Conservation (phyloP, 2,888 invertebrate genomes). For the Patella pellucida region DNA sequence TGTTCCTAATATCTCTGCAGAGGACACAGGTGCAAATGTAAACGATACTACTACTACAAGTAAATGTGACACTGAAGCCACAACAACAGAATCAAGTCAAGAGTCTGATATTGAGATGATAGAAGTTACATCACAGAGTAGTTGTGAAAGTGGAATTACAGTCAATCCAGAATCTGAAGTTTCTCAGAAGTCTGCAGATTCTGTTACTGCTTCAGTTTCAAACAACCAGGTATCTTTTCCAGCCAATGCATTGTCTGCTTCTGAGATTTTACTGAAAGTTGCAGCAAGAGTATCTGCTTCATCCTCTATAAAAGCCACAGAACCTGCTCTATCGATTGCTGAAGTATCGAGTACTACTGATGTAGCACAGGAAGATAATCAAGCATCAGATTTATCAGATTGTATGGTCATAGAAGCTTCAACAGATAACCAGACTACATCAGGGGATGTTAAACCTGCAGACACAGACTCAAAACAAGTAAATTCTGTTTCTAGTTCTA, state of each 20-base stretch:
- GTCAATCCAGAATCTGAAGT: background rate
- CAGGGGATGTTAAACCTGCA: conserved; percentile 15
- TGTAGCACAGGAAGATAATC: background rate
- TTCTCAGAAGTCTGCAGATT: background rate
- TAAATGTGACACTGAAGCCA: background rate
- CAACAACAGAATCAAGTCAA: background rate
- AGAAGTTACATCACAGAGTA: background rate
- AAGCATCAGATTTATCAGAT: background rate
- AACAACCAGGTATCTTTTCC: background rate
- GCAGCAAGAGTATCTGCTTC: background rate
- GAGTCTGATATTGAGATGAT: background rate
- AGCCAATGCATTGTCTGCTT: background rate
- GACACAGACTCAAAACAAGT: background rate
- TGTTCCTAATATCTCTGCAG: background rate
- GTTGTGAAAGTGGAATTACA: background rate
- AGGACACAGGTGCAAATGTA: background rate
- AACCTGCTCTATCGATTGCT: background rate
- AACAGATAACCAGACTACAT: background rate
- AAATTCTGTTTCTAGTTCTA: background rate
- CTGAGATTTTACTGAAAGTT: background rate
- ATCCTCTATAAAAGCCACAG: background rate
- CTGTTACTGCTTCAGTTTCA: background rate
- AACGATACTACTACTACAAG: conserved; percentile 2
- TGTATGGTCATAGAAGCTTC: background rate
- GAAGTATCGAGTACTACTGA: background rate